phyloP scores from a whole-genome alignment of 2,797 vertebrate species.

The Rhinella marina region DNA sequence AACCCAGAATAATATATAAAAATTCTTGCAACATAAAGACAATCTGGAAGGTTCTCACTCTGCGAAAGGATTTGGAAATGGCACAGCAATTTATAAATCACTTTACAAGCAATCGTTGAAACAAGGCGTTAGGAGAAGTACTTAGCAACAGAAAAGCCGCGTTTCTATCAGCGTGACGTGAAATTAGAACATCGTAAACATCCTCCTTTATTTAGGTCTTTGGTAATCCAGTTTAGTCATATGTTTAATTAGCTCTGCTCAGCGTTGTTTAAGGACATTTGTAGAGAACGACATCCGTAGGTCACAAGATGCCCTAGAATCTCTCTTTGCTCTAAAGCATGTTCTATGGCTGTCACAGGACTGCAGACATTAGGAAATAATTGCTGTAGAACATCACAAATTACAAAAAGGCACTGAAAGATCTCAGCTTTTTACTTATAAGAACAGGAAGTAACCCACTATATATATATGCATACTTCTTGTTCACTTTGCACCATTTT shows the following conservation, averaged over 20 bases:
- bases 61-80: constrained; percentile 1
- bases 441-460: too few relatives aligned
- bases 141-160: neutral
- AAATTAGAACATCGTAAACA: neutral
- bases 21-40: neutral
- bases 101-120: neutral
- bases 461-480: too few relatives aligned
- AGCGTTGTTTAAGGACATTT: constrained; percentile 2
- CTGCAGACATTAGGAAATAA: constrained; percentile 35
- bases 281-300: constrained; percentile 20
- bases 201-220: neutral
- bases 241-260: neutral
- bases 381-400: neutral
- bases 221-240: neutral
- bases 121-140: neutral
- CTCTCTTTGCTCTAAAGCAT: constrained; percentile 16
- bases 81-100: constrained; percentile 12
- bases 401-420: too few relatives aligned
- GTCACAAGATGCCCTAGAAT: constrained; percentile 13
- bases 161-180: neutral
- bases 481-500: too few relatives aligned
- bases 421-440: too few relatives aligned
- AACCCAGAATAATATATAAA: neutral
- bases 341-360: neutral
- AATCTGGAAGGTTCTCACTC: neutral